A percentile compares a stretch with the other conserved stretches of the same genome.
Evolutionary conservation across 2,797 vertebrate species (phyloP).

Genomic region (Hephaestus fuliginosus): DNA sequence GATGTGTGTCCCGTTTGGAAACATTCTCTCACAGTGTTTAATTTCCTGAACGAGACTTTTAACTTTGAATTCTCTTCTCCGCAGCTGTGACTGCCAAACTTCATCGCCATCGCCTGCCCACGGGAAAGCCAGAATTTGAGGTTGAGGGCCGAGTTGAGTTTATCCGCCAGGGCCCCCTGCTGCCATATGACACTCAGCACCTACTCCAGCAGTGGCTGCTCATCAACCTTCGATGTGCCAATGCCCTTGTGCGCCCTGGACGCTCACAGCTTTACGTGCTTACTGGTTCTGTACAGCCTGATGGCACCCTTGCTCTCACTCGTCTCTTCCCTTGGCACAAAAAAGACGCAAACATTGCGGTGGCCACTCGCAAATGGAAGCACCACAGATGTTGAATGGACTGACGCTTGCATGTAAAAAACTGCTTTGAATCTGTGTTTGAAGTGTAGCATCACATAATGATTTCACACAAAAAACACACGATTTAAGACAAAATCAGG

Average conservation of each 20-base stretch:
- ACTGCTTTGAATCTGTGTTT: constrained; percentile 29
- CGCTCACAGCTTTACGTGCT: constrained; percentile 88
- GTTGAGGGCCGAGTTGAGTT: constrained; percentile 91
- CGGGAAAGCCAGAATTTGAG: constrained; percentile 83
- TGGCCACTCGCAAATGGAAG: constrained; percentile 90
- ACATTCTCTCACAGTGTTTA: not conserved
- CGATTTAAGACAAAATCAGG: constrained; percentile 11
- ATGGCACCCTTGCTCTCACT: constrained; percentile 83
- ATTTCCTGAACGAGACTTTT: constrained; percentile 1
- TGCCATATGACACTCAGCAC: constrained; percentile 89
- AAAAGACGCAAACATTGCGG: constrained; percentile 85
- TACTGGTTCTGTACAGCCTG: constrained; percentile 82
- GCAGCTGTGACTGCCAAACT: constrained; percentile 90
- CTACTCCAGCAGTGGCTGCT: constrained; percentile 92
- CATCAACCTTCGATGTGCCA: constrained; percentile 88
- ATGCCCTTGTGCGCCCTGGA: constrained; percentile 80
- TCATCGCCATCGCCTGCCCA: constrained; percentile 79
- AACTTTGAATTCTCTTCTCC: not conserved
- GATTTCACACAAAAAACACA: not conserved
- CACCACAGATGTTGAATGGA: constrained; percentile 88
- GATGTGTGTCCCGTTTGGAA: not conserved
- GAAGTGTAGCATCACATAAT: not conserved
- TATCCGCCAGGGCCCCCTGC: constrained; percentile 86
- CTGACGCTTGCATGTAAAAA: not conserved
- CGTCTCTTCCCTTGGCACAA: constrained; percentile 90